These are phyloP conservation scores for Pygocentrus nattereri DNA, from an alignment of 2,797 vertebrate species.

Conservation along the genomic window DNA sequence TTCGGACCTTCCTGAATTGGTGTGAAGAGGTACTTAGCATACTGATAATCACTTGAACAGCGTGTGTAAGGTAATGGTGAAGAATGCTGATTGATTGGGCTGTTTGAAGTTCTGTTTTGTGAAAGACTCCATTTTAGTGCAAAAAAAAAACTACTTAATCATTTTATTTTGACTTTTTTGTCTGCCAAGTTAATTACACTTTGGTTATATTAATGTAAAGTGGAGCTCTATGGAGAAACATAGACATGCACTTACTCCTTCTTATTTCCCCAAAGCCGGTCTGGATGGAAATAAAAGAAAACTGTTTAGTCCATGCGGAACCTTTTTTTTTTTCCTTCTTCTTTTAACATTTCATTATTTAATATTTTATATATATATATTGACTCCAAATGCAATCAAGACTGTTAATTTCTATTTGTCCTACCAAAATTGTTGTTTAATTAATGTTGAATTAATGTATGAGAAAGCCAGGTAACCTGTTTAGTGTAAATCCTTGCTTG, in stretches of 20 bases:
- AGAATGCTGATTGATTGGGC: conserved; percentile 63
- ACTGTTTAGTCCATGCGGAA: conserved; percentile 77
- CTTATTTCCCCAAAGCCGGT: conserved; percentile 76
- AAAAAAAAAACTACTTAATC: conserved; percentile 28
- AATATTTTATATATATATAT: conserved; percentile 79
- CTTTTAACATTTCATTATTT: conserved; percentile 79
- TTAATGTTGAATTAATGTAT: conserved; percentile 83
- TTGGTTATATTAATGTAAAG: conserved; percentile 74
- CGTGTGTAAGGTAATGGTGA: conserved; percentile 63
- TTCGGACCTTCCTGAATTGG: conserved; percentile 73
- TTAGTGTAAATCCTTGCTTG: conserved; percentile 81
- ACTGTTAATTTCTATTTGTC: conserved; percentile 89
- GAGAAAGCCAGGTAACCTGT: conserved; percentile 82
- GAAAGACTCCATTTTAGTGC: conserved; percentile 60
- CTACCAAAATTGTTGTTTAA: conserved; percentile 85
- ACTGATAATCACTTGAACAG: conserved; percentile 79
- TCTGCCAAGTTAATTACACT: conserved; percentile 80
- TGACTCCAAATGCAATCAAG: conserved; percentile 88
- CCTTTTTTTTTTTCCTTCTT: conserved; percentile 66
- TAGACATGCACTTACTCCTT: conserved; percentile 85
- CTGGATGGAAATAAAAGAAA: conserved; percentile 81
- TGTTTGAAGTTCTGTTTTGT: conserved; percentile 66
- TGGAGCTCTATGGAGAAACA: conserved; percentile 80
- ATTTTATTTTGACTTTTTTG: conserved; percentile 59
- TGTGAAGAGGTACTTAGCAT: conserved; percentile 82